These are phyloP conservation scores for Aurelia aurita DNA, from an alignment of 30 jellyfish, hydroid and myxozoan species.

Conservation along the genomic window DNA sequence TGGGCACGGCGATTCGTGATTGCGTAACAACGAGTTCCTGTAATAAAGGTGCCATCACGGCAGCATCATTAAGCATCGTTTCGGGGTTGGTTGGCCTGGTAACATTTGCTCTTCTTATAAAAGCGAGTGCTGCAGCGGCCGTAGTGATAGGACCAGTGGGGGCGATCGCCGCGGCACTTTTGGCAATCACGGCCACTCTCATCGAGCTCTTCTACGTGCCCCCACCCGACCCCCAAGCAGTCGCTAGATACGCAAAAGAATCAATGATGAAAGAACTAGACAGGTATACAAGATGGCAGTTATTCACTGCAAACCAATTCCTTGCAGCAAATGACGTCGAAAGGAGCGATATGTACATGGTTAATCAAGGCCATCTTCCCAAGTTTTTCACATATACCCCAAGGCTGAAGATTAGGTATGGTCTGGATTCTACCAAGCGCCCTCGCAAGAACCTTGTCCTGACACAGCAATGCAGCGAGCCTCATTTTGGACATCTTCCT, in stretches of 20 bases:
- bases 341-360: slow-evolving; percentile 1
- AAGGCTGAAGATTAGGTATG: neutral
- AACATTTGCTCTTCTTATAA: neutral
- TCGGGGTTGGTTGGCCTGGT: slow-evolving; percentile 27
- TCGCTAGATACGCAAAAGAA: neutral
- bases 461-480: too few relatives aligned
- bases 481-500: too few relatives aligned
- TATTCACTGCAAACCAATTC: neutral
- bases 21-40: slow-evolving; percentile 3
- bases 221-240: slow-evolving; percentile 2
- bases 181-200: slow-evolving; percentile 34
- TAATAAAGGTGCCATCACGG: slow-evolving; percentile 1
- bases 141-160: slow-evolving; percentile 38
- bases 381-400: slow-evolving; percentile 4
- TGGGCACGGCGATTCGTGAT: slow-evolving; percentile 22
- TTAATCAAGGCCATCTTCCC: slow-evolving; percentile 13
- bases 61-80: slow-evolving; percentile 25
- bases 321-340: neutral
- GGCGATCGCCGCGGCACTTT: slow-evolving; percentile 1
- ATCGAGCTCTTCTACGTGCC: slow-evolving; percentile 22
- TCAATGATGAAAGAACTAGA: slow-evolving; percentile 25
- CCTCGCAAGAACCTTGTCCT: neutral
- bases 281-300: slow-evolving; percentile 2
- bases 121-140: slow-evolving; percentile 28
- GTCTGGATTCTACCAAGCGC: neutral